These are phyloP conservation scores for Notodonta dromedarius DNA, from an alignment of 2,888 invertebrate species.

Conservation along the genomic window DNA sequence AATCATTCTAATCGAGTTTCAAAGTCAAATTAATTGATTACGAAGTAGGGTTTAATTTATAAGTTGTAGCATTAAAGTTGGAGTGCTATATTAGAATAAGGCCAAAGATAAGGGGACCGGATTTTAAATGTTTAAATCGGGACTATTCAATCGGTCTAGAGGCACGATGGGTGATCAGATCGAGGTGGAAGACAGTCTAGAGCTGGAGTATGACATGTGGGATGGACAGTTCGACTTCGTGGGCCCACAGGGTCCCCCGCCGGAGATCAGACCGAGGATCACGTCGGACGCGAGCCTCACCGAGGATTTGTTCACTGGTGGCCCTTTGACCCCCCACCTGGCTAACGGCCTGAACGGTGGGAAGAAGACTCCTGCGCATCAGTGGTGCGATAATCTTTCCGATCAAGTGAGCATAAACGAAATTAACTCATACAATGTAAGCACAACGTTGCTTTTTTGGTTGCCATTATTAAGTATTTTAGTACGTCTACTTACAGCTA, in stretches of 20 bases:
- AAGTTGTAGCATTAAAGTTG: slow-evolving; percentile 39
- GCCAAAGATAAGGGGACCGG: slow-evolving; percentile 64
- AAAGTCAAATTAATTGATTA: slow-evolving; percentile 60
- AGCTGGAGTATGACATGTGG: slow-evolving; percentile 94
- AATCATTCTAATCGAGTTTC: slow-evolving; percentile 67
- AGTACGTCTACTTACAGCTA: background rate
- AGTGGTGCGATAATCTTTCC: slow-evolving; percentile 84
- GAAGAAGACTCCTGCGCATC: slow-evolving; percentile 82
- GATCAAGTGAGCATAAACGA: slow-evolving; percentile 82
- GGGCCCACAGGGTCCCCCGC: slow-evolving; percentile 82
- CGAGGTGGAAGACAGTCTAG: slow-evolving; percentile 85
- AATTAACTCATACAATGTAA: background rate
- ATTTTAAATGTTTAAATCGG: slow-evolving; percentile 78
- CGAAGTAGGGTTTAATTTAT: slow-evolving; percentile 49
- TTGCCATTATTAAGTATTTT: background rate
- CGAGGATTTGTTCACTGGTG: slow-evolving; percentile 78
- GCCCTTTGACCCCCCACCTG: slow-evolving; percentile 75
- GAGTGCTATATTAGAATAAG: slow-evolving; percentile 73
- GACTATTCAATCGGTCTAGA: slow-evolving; percentile 72
- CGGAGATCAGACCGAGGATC: slow-evolving; percentile 63
- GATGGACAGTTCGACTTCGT: slow-evolving; percentile 95
- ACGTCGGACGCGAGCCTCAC: slow-evolving; percentile 72
- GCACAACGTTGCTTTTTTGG: no score
- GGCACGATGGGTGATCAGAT: slow-evolving; percentile 75
- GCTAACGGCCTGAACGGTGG: slow-evolving; percentile 80